Conservation (phyloP, 2,888 invertebrate species). For the Yponomeuta cagnagella region DNA sequence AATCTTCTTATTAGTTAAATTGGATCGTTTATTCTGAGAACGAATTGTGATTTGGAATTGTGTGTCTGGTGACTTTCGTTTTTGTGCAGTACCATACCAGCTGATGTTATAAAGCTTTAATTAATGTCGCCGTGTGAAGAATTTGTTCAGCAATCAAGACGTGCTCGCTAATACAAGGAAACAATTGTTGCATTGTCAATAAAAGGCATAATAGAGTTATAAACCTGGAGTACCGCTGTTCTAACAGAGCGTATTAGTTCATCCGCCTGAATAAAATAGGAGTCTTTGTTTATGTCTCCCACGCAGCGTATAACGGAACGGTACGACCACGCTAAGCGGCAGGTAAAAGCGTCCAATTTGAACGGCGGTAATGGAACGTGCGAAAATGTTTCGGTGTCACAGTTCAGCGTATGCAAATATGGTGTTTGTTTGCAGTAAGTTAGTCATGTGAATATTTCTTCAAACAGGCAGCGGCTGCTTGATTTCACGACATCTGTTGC, state of each 20-base stretch:
- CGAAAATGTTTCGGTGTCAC: slow-evolving; percentile 40
- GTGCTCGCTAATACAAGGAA: slow-evolving; percentile 5
- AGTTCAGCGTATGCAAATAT: slow-evolving; percentile 38
- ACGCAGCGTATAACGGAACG: slow-evolving; percentile 58
- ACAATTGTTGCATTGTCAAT: not conserved
- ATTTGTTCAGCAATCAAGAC: not conserved
- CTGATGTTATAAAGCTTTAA: not conserved
- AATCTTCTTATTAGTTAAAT: slow-evolving; percentile 7
- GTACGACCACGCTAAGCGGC: slow-evolving; percentile 35
- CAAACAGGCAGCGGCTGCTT: no score
- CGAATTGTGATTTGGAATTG: not conserved
- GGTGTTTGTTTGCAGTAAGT: not conserved
- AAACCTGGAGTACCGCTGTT: slow-evolving; percentile 9
- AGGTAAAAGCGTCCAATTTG: slow-evolving; percentile 26
- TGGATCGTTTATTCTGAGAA: not conserved
- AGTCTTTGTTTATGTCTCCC: slow-evolving; percentile 59
- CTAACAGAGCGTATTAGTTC: slow-evolving; percentile 29
- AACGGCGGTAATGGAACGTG: slow-evolving; percentile 35
- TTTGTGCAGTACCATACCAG: slow-evolving; percentile 20
- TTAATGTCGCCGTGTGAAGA: not conserved
- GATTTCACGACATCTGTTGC: no score
- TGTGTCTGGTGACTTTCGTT: slow-evolving; percentile 37
- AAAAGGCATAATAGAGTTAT: slow-evolving; percentile 10
- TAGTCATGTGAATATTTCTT: not conserved
- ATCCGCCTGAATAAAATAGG: slow-evolving; percentile 38